Percentiles rank a stretch among this genome's conserved stretches.
These are phyloP conservation scores for Distichodus sexfasciatus DNA, from an alignment of 2,797 vertebrate species.

Conservation along the genomic window DNA sequence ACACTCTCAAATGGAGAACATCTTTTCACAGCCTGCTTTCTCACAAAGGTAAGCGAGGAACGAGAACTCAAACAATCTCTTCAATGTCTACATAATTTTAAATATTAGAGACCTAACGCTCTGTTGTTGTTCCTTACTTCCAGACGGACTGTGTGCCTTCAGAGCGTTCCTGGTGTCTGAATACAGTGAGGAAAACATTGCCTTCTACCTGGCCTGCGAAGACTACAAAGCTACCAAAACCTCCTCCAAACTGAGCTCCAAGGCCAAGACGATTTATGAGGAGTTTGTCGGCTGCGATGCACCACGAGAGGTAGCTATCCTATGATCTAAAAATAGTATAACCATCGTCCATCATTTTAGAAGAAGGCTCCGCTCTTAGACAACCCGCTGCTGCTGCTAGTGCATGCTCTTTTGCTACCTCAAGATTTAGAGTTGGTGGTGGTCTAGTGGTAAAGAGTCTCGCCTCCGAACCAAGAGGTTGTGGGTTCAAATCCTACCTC, in stretches of 20 bases:
- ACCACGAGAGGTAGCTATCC: constrained; percentile 84
- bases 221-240: constrained; percentile 86
- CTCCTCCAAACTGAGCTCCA: constrained; percentile 78
- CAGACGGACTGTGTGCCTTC: constrained; percentile 91
- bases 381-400: no score
- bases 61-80: not conserved
- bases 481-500: no score
- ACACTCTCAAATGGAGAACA: constrained; percentile 85
- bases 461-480: no score
- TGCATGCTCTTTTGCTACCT: no score
- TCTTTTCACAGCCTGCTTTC: constrained; percentile 87
- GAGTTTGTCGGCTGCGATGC: constrained; percentile 89
- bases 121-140: not conserved
- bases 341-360: no score
- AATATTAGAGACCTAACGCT: constrained; percentile 15
- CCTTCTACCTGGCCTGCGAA: constrained; percentile 95
- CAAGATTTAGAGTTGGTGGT: no score
- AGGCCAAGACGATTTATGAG: constrained; percentile 90
- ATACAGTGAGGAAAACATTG: constrained; percentile 96
- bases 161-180: constrained; percentile 89
- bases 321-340: no score
- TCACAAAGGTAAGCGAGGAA: constrained; percentile 84
- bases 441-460: no score
- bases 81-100: constrained; percentile 21
- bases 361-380: no score